Evolutionary conservation across 2,888 invertebrate species (phyloP), one percentile per base, ranked within the genome.

Genomic region (Drymonia ruficornis): DNA sequence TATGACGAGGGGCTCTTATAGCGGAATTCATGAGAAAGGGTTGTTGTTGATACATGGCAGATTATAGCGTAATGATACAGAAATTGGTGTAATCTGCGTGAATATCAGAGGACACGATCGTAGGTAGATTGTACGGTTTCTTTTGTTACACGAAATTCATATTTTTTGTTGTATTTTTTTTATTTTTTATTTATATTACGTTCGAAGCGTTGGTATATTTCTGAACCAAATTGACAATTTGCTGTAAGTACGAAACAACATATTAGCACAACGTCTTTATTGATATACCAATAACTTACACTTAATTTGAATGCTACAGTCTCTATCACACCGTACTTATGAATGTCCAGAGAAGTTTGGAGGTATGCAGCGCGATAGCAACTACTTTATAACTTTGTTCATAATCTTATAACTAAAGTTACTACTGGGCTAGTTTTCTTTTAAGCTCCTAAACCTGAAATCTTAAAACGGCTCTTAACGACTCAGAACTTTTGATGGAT

Each of bases 1-100:
- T 89, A 91, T 88, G 89, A 87, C 78, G 83, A 47, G 79, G 80
- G 69, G 78, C 74, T 79, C 80, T 84, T 82, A 84, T 79, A 78
- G 75, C 81, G 69, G 74, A 82, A 84, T 83, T 84, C 84, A 70
- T 83, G 80, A 70, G 78, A 72, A 83, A 83, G 81, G 80, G 86
- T 84, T 83, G 83, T 71, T 70, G 80, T 75, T 83, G 78, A 84
- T 83, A 81, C 78, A 80, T 77, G 75, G 78, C 73, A 79, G 78
- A 78, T 76, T 79, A 74, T 66, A 62, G 71, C 72, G 75, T 74
- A 73, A 62, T 77, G 71, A 73, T 74, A 76, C 66, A 65, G 63
- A 78, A 81, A 82, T 80, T 74, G 74, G 62, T 77, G 74, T 77
- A 76, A 78, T 76, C 74, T 74, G 69, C 65, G 67, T 69, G 74